These are phyloP conservation scores for Orthochromis indermauri DNA, from an alignment of 2,113 vertebrate genomes.

Conservation along the genomic window DNA sequence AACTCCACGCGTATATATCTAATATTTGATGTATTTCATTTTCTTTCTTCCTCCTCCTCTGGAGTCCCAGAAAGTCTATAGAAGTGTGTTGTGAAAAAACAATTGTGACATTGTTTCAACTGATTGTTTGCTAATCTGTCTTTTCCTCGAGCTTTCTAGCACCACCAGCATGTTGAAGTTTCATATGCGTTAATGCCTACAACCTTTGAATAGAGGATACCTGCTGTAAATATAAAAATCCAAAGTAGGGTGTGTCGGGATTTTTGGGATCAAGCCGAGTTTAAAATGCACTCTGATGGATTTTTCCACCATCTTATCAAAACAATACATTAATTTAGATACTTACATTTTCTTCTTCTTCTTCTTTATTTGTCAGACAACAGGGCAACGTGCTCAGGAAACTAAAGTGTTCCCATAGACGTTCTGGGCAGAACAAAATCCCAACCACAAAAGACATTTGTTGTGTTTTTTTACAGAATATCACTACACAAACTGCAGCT, in stretches of 20 bases:
- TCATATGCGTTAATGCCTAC: neutral
- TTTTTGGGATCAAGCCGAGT: neutral
- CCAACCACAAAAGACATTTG: neutral
- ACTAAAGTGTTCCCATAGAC: neutral
- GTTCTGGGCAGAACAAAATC: neutral
- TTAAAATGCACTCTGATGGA: neutral
- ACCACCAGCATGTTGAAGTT: neutral
- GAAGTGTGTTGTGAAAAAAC: neutral
- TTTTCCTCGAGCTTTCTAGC: neutral
- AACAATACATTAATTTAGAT: neutral
- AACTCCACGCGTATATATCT: rapidly evolving
- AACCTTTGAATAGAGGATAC: neutral
- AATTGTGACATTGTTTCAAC: neutral
- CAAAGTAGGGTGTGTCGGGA: rapidly evolving
- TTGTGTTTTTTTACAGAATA: neutral
- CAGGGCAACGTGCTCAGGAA: neutral
- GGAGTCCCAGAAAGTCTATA: neutral
- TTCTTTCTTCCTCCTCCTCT: neutral
- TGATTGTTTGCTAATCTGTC: neutral
- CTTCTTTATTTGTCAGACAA: neutral
- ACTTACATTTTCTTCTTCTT: neutral
- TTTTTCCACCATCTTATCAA: neutral
- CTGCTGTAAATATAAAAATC: neutral
- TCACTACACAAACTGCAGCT: neutral
- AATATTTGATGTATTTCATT: neutral